Conservation (phyloP, 2,113 vertebrate species). For the Cynocephalus volans region DNA sequence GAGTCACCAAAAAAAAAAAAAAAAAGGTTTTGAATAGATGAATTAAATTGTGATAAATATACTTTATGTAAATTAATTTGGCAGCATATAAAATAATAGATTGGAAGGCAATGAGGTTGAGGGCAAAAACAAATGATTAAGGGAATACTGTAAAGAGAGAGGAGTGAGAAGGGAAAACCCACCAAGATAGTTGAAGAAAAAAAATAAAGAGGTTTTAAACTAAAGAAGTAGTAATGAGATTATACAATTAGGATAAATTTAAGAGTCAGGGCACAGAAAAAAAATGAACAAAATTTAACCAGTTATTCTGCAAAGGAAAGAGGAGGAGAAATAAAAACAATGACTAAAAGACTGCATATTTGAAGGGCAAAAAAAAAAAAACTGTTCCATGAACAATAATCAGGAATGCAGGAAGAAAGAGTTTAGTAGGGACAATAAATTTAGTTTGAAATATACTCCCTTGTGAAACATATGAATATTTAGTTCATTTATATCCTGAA, state of each 20-base stretch:
- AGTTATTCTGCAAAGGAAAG: background rate
- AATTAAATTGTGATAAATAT: slow-evolving; percentile 15
- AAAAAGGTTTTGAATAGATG: background rate
- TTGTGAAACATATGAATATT: background rate
- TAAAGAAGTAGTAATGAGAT: background rate
- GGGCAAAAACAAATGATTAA: background rate
- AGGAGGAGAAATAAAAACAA: background rate
- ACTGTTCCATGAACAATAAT: background rate
- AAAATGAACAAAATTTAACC: background rate
- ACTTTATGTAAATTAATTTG: background rate
- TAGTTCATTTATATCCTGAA: background rate
- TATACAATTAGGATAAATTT: background rate
- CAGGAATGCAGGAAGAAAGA: background rate
- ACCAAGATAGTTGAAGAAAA: background rate
- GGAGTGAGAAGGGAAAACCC: background rate
- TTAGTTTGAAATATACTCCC: background rate
- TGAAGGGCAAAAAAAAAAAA: background rate
- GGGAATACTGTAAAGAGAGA: background rate
- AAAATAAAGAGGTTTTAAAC: background rate
- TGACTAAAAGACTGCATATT: background rate
- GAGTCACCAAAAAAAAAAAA: background rate
- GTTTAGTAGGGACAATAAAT: background rate
- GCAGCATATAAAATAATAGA: background rate
- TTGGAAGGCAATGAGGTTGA: background rate
- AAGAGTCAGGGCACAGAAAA: background rate